Evolutionary conservation across 2,797 vertebrate species (phyloP), one percentile per base, ranked within the genome.

Genomic region (Amblyraja radiata): DNA sequence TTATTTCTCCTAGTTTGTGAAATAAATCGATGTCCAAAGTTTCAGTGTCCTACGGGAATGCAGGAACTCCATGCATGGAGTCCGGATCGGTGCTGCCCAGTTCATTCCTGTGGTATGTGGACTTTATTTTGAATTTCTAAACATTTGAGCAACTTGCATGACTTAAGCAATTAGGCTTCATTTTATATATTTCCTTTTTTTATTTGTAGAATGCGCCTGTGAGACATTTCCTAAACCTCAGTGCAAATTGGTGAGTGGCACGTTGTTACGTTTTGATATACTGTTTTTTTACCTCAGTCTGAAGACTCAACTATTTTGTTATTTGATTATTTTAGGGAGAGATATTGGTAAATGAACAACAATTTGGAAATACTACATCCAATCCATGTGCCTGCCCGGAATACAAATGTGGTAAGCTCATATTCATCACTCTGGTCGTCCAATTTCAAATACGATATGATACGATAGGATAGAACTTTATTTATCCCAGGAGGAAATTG

Each of bases 331-430:
- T n/a, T 7, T 92, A 99, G 99, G 98, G 98, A 88, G 97, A 99
- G 94, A 97, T 96, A 80, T 95, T 97, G 46, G 97, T 98, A 95
- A 94, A 98, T 95, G 98, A 99, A 65, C 96, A 97, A 93, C 94
- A 95, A 65, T 98, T 97, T 95, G 94, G 97, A 94, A 96, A 96
- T 16, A 97, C 97, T 81, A 95, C 95, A 68, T 96, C 97, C 95
- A 98, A 99, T 94, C 95, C 96, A 93, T 99, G 99, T 92, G 96
- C 96, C 95, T 99, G 99, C 86, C 97, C 97, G 93, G 96, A 96
- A 94, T 98, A 98, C 81, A 97, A 97, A 94, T 99, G 99, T 93
- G 98, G 99, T 99, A 95, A 97, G 98, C 95, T 36, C 77, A 73
- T 1, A 76, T 58, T 14, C 54, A 54, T n/a, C 46, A 76, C 16